Conservation (phyloP, 2,113 vertebrate species). For the Poeciliopsis occidentalis region DNA sequence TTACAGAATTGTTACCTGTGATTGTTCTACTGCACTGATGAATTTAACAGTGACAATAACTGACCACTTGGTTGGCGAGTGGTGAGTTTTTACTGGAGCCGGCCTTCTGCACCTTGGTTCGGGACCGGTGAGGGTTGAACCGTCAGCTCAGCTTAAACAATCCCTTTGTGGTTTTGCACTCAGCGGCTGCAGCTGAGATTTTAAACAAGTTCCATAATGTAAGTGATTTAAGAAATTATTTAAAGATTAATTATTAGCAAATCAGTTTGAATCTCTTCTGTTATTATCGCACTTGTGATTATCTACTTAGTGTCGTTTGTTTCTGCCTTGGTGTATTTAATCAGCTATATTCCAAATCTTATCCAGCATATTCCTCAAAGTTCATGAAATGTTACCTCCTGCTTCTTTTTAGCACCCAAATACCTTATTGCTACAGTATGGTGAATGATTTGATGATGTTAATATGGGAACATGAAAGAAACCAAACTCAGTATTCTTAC, state of each 20-base stretch:
- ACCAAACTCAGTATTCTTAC: constrained; percentile 83
- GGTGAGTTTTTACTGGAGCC: constrained; percentile 61
- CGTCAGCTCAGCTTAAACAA: constrained; percentile 28
- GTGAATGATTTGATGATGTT: constrained; percentile 72
- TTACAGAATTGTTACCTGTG: constrained; percentile 54
- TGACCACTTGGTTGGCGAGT: constrained; percentile 30
- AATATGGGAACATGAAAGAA: constrained; percentile 73
- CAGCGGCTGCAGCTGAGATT: constrained; percentile 37
- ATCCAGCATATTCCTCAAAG: constrained; percentile 76
- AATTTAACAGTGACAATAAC: constrained; percentile 39
- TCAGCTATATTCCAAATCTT: constrained; percentile 83
- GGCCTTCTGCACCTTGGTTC: constrained; percentile 48
- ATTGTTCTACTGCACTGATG: constrained; percentile 77
- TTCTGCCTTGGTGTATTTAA: constrained; percentile 79
- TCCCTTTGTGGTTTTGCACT: constrained; percentile 39
- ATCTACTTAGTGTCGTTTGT: constrained; percentile 77
- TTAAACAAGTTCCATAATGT: constrained; percentile 40
- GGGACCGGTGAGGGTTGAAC: constrained; percentile 46
- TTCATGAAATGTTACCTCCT: constrained; percentile 80
- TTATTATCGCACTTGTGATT: constrained; percentile 67
- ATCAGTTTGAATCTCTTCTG: constrained; percentile 62
- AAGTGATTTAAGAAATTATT: constrained; percentile 51
- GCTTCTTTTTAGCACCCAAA: constrained; percentile 78
- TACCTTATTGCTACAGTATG: constrained; percentile 78
- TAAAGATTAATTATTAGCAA: constrained; percentile 36